phyloP scores from a whole-genome alignment of 1,140 invertebrate genomes.

The Drosophila nasuta region DNA sequence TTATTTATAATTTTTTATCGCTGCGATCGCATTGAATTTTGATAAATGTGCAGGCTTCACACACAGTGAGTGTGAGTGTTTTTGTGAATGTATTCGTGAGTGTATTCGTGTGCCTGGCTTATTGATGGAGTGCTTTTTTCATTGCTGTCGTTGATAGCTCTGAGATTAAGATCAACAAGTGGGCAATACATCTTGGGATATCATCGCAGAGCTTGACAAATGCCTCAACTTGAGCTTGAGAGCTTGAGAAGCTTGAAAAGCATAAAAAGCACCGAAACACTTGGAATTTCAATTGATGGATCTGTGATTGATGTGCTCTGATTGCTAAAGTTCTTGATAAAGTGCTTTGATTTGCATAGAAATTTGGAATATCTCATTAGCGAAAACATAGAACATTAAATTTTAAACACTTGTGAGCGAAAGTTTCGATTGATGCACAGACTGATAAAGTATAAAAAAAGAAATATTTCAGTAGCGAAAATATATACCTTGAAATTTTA shows the following conservation, averaged over 20 bases:
- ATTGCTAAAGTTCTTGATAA: neutral
- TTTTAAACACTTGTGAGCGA: no score
- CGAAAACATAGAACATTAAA: no score
- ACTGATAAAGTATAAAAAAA: no score
- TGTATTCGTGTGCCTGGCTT: constrained; percentile 10
- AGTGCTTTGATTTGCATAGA: neutral
- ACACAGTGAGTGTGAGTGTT: constrained; percentile 10
- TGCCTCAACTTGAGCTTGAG: constrained; percentile 8
- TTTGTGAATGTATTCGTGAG: constrained; percentile 40
- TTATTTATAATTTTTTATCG: constrained; percentile 32
- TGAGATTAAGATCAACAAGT: constrained; percentile 21
- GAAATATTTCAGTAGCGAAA: no score
- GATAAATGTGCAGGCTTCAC: constrained; percentile 65
- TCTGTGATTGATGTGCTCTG: neutral
- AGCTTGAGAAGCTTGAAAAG: neutral
- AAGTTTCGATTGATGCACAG: no score
- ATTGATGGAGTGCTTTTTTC: constrained; percentile 40
- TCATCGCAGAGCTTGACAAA: neutral
- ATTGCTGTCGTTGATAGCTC: constrained; percentile 7
- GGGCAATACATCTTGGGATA: constrained; percentile 13
- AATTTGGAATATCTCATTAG: no score
- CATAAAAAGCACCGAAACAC: neutral
- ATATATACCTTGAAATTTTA: no score
- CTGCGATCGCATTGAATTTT: constrained; percentile 57
- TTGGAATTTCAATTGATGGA: neutral